Evolutionary conservation across 2,888 invertebrate genomes (phyloP), one percentile per base, ranked within the genome.

Genomic region (Elegia similella): DNA sequence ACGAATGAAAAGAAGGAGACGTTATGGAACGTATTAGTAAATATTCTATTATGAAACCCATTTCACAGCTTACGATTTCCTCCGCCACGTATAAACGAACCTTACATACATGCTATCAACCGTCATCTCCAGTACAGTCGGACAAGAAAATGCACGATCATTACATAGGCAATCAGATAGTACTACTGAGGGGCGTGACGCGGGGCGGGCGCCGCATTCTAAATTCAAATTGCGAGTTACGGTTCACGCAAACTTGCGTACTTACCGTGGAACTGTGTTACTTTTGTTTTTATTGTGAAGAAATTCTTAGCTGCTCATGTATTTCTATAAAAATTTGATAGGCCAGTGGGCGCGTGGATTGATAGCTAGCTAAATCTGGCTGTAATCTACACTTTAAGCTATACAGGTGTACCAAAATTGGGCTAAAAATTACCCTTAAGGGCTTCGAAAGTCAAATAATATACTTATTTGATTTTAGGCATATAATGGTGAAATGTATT

Each of bases 221-320:
- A 86, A 80, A 88, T 89, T 84, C 81, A 82, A 88, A 88, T 85
- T 84, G 78, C 83, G 76, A 76, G 84, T 80, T 82, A 76, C 81
- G 63, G 54, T 70, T 72, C 82, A 83, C 82, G 82, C 80, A 71
- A 84, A 77, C 77, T 78, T 84, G 82, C 82, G 48, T 52, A 57
- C 46, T 38, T 57, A 52, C 56, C 57, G 53, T 52, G 13, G 46
- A 44, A 38, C 15, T 59, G 34, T 32, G 3, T 44, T 44, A n/a
- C 12, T 44, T 54, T 29, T 44, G 8, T 23, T 46, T 46, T 44
- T 6, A 6, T 43, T 16, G 7, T 44, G 2, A 16, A 3, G 10
- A 38, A 38, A n/a, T 12, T 2, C 3, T 10, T 38, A 38, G 38
- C 38, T 38, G 38, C 12, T 38, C 10, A 38, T 38, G 10, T 38